Base-by-base conservation (phyloP, 2,113 vertebrate genomes). In the Chloroceryle aenea region DNA sequence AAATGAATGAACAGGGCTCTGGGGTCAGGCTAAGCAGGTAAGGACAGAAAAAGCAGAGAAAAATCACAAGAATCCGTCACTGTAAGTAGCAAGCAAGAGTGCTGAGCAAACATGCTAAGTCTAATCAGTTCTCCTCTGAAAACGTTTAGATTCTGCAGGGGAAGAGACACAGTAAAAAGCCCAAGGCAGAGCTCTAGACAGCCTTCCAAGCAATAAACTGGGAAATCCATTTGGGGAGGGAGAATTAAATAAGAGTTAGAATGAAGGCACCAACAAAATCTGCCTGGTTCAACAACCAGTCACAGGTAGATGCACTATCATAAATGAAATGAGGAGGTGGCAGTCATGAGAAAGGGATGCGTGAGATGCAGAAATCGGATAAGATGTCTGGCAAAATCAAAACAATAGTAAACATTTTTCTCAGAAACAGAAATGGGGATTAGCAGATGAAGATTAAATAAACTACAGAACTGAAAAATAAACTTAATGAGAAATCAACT, bases 361-460 rank as follows among this genome's bases (percentile, higher is more conserved):
- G 29, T 25, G 45, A 66, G 52, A 81, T 64, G 11, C 47, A 78
- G 67, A 56, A 75, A 80, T 81, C 58, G 66, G 48, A 9, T 67
- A 95, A 91, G 22, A 86, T 47, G 55, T 87, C 58, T 48, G 75
- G 72, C 32, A 94, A 88, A 88, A 89, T 55, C 71, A 67, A 83
- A 95, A 82, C 12, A 88, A 59, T 86, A 91, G 40, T 48, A 74
- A 56, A n/a, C 2, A 86, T 17, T 86, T 67, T n/a, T 84, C 56
- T 43, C 47, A 93, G 61, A 91, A 96, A 84, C 22, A 69, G 18
- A 63, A 90, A 63, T 2, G 0, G 9, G 29, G 8, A 80, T 88
- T 77, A 83, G 68, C 38, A 92, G 47, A 67, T 56, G 68, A 93
- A 71, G 36, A 86, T 64, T 50, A 90, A 84, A 81, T 30, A 80